Evolutionary conservation across 2,113 vertebrate genomes (phyloP), one percentile per base, ranked within the genome.

Genomic region (Arothron firmamentum): DNA sequence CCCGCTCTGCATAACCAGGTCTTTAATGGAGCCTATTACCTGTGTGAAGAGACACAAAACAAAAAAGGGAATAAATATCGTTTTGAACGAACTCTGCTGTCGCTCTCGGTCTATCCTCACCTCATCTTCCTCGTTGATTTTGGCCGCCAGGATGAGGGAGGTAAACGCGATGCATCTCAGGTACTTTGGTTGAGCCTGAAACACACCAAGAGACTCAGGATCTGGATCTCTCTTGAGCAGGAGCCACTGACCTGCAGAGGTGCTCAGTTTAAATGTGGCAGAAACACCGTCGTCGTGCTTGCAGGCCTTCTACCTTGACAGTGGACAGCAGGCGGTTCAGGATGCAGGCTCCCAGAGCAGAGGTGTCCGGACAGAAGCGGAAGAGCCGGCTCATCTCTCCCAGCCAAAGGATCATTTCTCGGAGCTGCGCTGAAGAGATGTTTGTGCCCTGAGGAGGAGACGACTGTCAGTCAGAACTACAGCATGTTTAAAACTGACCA

Each of bases 81-180:
- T 84, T 87, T 80, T 76, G 12, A 84, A 83, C 55, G 31, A 46
- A 18, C 16, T 31, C 7, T 16, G 38, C 41, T 1, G 21, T 17
- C 14, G 1, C 38, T 19, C 34, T 38, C 34, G 12, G 34, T 38
- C 11, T 38, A 12, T 38, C 34, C 57, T 49, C 77, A 92, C 90
- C 89, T 94, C 92, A 16, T 93, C 90, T 67, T 95, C 94, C 71
- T 94, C 92, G 0, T 86, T 91, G 80, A 81, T 69, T 85, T 96
- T 93, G 71, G 90, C 92, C 61, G 91, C 92, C 13, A 94, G 88
- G 70, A 93, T 80, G 51, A 95, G 80, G 21, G 92, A 93, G 70
- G 91, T 90, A 53, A 92, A 87, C 11, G 87, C 80, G 10, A 88
- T 90, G 60, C 90, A 87, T 49, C 82, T 89, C 54, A 94, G 86